These are phyloP conservation scores for Phylloscopus whistleri DNA, from an alignment of 2,113 vertebrate species.

Conservation along the genomic window DNA sequence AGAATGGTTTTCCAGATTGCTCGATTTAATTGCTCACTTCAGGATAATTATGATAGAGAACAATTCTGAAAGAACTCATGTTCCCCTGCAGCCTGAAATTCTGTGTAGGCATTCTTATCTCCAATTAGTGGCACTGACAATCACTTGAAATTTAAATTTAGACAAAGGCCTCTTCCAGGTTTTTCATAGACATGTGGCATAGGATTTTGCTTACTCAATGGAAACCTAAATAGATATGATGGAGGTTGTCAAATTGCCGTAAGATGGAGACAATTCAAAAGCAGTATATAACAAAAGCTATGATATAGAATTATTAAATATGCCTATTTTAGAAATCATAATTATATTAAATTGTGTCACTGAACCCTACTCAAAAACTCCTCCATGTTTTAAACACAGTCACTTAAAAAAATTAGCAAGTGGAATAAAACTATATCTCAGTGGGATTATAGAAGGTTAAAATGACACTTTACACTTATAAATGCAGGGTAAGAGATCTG, in stretches of 20 bases:
- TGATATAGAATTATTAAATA: neutral
- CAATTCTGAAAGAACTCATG: neutral
- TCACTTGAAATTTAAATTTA: neutral
- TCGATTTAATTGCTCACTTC: slow-evolving; percentile 15
- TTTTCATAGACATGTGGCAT: neutral
- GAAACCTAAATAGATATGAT: neutral
- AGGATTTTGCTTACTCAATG: neutral
- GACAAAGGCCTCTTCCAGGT: neutral
- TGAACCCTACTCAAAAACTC: neutral
- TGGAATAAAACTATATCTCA: neutral
- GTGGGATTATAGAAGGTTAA: neutral
- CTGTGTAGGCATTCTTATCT: neutral
- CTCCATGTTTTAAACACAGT: neutral
- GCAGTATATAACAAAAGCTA: neutral
- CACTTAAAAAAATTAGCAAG: neutral
- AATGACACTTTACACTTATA: neutral
- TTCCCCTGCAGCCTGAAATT: neutral
- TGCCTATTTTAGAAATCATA: neutral
- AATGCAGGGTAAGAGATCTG: neutral
- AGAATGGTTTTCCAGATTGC: neutral
- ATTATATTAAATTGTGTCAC: neutral
- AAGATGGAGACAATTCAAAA: neutral
- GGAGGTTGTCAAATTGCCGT: neutral
- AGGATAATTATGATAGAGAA: neutral
- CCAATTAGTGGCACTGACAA: neutral